Evolutionary conservation across 2,797 vertebrate genomes (phyloP).

Genomic region (Cephalopachus bancanus): DNA sequence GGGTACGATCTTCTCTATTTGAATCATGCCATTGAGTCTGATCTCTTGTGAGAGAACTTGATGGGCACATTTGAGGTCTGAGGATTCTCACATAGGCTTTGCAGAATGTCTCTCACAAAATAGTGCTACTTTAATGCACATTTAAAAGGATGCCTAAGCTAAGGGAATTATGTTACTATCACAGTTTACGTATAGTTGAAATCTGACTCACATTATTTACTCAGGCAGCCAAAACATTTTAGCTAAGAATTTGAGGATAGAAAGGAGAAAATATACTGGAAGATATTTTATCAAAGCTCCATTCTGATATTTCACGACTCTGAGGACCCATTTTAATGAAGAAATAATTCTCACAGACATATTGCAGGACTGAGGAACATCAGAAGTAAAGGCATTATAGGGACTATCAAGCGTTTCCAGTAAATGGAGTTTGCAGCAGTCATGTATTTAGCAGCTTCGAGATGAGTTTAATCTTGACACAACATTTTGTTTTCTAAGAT

Average conservation of each 20-base stretch:
- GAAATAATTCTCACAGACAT: neutral
- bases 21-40: neutral
- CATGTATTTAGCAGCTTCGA: neutral
- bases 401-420: neutral
- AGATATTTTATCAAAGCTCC: neutral
- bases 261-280: neutral
- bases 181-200: neutral
- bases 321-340: neutral
- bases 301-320: neutral
- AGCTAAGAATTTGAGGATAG: neutral
- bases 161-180: neutral
- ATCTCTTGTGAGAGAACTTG: neutral
- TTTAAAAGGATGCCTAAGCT: neutral
- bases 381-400: neutral
- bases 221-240: neutral
- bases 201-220: neutral
- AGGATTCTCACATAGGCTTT: neutral
- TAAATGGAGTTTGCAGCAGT: neutral
- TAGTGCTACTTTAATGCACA: neutral
- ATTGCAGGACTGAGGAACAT: neutral
- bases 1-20: constrained; percentile 13
- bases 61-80: neutral
- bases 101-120: neutral
- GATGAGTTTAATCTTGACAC: neutral
- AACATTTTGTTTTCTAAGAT: neutral